Evolutionary conservation across 92 coral and sea anemone species (phyloP).

Genomic region (Pocillopora grandis): DNA sequence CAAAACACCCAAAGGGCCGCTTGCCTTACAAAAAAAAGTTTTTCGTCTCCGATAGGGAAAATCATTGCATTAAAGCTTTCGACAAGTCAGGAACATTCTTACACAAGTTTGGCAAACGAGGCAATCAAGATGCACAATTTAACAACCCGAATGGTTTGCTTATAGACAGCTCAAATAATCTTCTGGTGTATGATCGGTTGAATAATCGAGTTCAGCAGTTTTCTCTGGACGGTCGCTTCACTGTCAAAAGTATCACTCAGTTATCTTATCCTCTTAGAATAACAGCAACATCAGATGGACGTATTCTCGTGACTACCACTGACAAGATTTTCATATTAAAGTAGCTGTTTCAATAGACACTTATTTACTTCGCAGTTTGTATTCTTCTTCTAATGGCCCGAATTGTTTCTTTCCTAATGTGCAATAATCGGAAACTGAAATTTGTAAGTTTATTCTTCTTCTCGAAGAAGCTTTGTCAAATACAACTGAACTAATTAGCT

Average conservation of each 20-base stretch:
- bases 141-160: neutral
- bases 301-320: too few relatives aligned
- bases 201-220: constrained; percentile 7
- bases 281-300: too few relatives aligned
- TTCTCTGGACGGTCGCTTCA: neutral
- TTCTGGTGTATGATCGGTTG: neutral
- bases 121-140: neutral
- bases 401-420: too few relatives aligned
- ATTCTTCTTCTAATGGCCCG: too few relatives aligned
- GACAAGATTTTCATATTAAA: too few relatives aligned
- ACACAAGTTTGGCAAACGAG: neutral
- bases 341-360: too few relatives aligned
- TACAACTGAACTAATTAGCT: too few relatives aligned
- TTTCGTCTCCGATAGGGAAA: neutral
- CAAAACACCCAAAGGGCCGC: neutral
- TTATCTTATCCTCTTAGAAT: neutral
- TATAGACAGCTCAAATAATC: neutral
- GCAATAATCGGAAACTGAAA: too few relatives aligned
- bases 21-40: neutral
- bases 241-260: neutral
- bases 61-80: neutral
- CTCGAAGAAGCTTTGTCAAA: too few relatives aligned
- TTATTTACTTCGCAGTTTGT: too few relatives aligned
- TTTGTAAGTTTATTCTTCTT: too few relatives aligned
- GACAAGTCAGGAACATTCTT: neutral